Percentiles rank a stretch among this genome's conserved stretches.
Conservation (phyloP, 2,888 invertebrate species). For the Cephus spinipes region DNA sequence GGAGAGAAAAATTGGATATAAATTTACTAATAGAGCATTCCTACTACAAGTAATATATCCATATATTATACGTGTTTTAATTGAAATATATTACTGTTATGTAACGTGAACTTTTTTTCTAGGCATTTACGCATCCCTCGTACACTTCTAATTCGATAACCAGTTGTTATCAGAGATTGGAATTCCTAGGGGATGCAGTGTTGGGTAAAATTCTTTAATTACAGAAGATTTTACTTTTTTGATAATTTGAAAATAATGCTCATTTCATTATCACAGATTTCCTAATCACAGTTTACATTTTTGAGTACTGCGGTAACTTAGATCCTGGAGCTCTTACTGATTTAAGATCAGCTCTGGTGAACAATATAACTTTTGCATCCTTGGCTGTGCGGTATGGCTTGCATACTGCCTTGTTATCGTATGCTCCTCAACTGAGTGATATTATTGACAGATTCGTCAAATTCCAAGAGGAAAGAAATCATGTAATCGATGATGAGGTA, state of each 20-base stretch:
- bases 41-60: conserved; percentile 76
- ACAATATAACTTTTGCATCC: conserved; percentile 95
- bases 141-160: conserved; percentile 85
- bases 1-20: conserved; percentile 77
- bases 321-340: conserved; percentile 92
- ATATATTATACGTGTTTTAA: not conserved
- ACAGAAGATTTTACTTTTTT: not conserved
- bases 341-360: conserved; percentile 93
- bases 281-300: conserved; percentile 88
- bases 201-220: conserved; percentile 67
- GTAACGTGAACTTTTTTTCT: conserved; percentile 6
- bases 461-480: conserved; percentile 73
- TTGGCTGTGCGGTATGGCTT: conserved; percentile 87
- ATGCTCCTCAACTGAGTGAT: conserved; percentile 69
- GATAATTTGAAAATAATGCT: not conserved
- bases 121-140: conserved; percentile 94
- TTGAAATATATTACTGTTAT: not conserved
- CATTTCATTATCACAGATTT: conserved; percentile 72
- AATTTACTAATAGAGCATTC: conserved; percentile 83
- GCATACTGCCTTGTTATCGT: conserved; percentile 78
- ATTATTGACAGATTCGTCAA: conserved; percentile 74
- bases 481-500: conserved; percentile 77
- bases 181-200: conserved; percentile 93
- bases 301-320: conserved; percentile 76
- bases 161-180: conserved; percentile 89